phyloP scores from a whole-genome alignment of 2,888 invertebrate genomes.

The Tinea semifulvella region DNA sequence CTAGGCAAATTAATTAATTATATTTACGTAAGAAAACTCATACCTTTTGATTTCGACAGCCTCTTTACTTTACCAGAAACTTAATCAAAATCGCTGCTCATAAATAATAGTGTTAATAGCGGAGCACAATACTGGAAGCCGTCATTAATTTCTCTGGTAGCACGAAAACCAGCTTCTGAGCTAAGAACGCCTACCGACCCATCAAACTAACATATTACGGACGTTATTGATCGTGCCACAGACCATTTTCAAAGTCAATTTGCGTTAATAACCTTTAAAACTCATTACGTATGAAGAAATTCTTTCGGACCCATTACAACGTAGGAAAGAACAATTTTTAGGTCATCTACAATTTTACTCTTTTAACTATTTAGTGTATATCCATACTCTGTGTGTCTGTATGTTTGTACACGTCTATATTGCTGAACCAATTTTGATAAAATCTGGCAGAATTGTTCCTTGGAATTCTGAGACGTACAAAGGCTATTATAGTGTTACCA shows the following conservation, averaged over 20 bases:
- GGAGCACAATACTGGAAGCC: slow-evolving; percentile 42
- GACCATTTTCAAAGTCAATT: slow-evolving; percentile 42
- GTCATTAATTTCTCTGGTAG: slow-evolving; percentile 31
- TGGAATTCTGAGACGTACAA: no score
- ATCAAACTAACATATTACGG: slow-evolving; percentile 42
- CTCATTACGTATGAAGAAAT: slow-evolving; percentile 45
- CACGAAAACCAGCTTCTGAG: slow-evolving; percentile 23
- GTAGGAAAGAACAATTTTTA: slow-evolving; percentile 1
- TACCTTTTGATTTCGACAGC: background rate
- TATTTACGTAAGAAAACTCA: no score
- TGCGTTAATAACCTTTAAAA: slow-evolving; percentile 57
- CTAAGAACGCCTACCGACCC: slow-evolving; percentile 29
- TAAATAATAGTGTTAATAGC: slow-evolving; percentile 49
- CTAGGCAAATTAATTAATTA: no score
- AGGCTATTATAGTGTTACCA: no score
- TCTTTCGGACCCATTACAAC: slow-evolving; percentile 22
- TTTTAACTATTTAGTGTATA: no score
- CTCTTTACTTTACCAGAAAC: background rate
- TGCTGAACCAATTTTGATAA: no score
- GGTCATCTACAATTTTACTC: no score
- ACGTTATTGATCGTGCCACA: slow-evolving; percentile 37
- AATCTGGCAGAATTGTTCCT: no score
- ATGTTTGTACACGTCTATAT: no score
- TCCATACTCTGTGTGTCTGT: no score
- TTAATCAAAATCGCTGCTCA: slow-evolving; percentile 21